Conservation (phyloP, 2,888 invertebrate genomes). For the Eubasilissa splendida region DNA sequence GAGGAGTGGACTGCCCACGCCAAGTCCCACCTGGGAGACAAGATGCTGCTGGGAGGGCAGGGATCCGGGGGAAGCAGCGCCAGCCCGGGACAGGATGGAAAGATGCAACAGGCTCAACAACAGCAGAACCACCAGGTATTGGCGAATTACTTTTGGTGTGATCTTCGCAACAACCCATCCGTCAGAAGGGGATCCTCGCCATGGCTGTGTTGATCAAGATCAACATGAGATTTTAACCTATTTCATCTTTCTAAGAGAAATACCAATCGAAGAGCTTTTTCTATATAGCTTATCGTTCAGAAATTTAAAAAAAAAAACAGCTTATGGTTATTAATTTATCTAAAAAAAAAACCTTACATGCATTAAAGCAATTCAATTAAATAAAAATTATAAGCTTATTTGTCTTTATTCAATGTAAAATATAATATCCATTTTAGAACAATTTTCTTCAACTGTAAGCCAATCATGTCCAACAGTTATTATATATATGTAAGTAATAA, state of each 20-base stretch:
- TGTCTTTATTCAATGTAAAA: too few relatives aligned
- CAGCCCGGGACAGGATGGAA: constrained; percentile 57
- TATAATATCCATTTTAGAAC: too few relatives aligned
- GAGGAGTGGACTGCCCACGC: constrained; percentile 86
- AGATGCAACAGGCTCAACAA: constrained; percentile 56
- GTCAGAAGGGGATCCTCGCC: constrained; percentile 43
- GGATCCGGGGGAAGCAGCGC: constrained; percentile 55
- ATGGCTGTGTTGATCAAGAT: constrained; percentile 28
- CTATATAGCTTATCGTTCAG: too few relatives aligned
- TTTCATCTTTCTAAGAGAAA: too few relatives aligned
- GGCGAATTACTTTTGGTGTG: constrained; percentile 37
- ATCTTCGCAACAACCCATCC: constrained; percentile 42
- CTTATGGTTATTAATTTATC: too few relatives aligned
- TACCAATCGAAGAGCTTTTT: too few relatives aligned
- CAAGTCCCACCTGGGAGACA: constrained; percentile 78
- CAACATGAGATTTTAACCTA: background rate
- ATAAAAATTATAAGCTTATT: too few relatives aligned
- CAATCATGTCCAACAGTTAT: constrained; percentile 46
- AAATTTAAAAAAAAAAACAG: too few relatives aligned
- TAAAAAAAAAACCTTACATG: too few relatives aligned
- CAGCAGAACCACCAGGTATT: constrained; percentile 58
- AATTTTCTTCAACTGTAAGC: constrained; percentile 32
- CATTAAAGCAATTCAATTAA: too few relatives aligned
- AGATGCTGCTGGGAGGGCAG: constrained; percentile 62
- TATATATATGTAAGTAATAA: background rate